These are phyloP conservation scores for Aphodius granarius DNA, from an alignment of 2,888 invertebrate genomes.

Conservation along the genomic window DNA sequence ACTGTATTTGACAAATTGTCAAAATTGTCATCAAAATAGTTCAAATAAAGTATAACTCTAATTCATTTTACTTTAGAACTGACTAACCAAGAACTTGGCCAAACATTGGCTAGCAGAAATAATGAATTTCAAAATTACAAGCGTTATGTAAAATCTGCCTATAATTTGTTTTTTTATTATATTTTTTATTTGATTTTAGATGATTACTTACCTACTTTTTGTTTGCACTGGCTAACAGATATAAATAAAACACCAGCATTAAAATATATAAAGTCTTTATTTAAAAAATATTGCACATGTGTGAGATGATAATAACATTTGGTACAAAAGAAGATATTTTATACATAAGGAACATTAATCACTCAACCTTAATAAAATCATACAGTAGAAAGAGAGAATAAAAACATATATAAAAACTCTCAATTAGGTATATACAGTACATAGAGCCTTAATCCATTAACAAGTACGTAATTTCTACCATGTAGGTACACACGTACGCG, in stretches of 20 bases:
- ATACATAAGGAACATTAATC: not conserved
- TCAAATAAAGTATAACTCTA: too few relatives aligned
- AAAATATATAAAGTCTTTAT: not conserved
- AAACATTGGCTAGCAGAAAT: too few relatives aligned
- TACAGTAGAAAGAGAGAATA: not conserved
- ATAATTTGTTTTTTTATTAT: too few relatives aligned
- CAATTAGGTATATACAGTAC: not conserved
- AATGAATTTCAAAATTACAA: too few relatives aligned
- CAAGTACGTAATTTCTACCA: not conserved
- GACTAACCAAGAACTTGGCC: too few relatives aligned
- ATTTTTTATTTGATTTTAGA: too few relatives aligned
- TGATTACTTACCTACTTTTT: too few relatives aligned
- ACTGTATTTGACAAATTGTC: too few relatives aligned
- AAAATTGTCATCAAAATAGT: too few relatives aligned
- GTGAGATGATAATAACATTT: not conserved
- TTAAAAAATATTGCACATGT: not conserved
- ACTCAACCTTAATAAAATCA: not conserved
- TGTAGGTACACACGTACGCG: not conserved
- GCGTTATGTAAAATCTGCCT: too few relatives aligned
- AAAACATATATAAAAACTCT: not conserved
- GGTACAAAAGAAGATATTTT: not conserved
- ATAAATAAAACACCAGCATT: not conserved
- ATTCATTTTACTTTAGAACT: too few relatives aligned
- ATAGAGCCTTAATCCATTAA: not conserved
- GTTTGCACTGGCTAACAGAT: too few relatives aligned